Evolutionary conservation across 2,888 invertebrate species (phyloP).

Genomic region (Omphaloscelis lunosa): DNA sequence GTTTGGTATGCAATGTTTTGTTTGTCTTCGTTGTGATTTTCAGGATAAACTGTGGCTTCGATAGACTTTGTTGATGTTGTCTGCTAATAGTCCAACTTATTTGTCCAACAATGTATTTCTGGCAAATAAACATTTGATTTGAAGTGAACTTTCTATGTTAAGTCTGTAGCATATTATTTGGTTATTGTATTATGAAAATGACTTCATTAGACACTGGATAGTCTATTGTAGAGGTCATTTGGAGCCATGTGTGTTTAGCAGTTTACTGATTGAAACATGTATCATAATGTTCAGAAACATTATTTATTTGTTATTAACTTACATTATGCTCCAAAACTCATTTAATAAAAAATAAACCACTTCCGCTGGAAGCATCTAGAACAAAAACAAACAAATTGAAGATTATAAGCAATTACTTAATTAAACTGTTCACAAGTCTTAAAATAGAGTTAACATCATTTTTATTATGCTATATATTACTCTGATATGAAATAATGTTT

Average conservation of each 20-base stretch:
- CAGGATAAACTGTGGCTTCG: background rate
- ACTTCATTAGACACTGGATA: no score
- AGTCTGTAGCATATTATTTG: background rate
- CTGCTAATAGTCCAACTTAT: background rate
- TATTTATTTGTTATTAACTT: background rate
- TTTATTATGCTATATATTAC: background rate
- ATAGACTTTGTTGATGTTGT: background rate
- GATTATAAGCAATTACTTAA: background rate
- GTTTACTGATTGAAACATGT: background rate
- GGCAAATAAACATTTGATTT: no score
- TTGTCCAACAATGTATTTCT: no score
- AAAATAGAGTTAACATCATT: conserved; percentile 5
- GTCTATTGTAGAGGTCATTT: background rate
- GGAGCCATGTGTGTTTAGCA: background rate
- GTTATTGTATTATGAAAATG: background rate
- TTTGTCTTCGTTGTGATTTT: background rate
- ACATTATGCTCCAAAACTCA: no score
- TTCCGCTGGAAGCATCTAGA: background rate
- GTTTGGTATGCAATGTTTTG: background rate
- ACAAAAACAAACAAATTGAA: background rate
- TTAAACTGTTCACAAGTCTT: background rate
- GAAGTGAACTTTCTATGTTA: background rate
- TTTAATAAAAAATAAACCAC: background rate
- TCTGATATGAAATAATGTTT: conserved; percentile 15
- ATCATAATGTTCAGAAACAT: background rate